Evolutionary conservation across 2,113 vertebrate genomes (phyloP), one percentile per base, ranked within the genome.

Genomic region (Microcebus murinus): DNA sequence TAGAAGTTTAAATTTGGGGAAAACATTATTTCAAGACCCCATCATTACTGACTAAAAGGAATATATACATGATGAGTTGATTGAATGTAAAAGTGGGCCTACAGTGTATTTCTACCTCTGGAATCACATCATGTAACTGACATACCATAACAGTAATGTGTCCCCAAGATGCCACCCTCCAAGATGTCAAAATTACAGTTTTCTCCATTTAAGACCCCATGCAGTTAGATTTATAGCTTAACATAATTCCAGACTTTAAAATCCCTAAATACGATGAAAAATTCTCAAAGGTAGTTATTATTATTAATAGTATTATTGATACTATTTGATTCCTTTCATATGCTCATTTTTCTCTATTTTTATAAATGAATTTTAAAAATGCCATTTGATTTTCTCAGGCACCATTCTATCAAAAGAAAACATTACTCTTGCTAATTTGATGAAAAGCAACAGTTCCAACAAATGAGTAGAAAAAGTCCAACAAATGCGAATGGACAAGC

Each of bases 401-500:
- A 84, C 48, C 8, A 68, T 94, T 97, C 65, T 93, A 91, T 96
- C 89, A 97, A 96, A 93, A 65, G 0, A 29, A 87, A 50, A 87
- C 71, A 81, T 77, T 98, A 68, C 71, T 96, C 42, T 87, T 95
- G 85, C 34, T 48, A 80, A 91, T 5, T 87, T 97, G 95, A 97
- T 97, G 68, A 92, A 97, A 97, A 95, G 71, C 96, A 96, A 85
- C 71, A 93, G 61, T 95, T 85, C 55, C 94, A 86, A 95, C 55
- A 95, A 74, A 96, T 92, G 77, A 96, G 91, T 68, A 95, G 80
- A 71, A 84, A 87, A 96, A 96, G 84, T 82, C 36, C 29, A 10
- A 82, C 71, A 97, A 97, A 97, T 95, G 42, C 25, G 67, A 97
- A 98, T 94, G 96, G 92, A 96, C 95, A 97, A 97, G 67, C 96